Base-by-base conservation (phyloP, 2,797 vertebrate genomes). In the Acrossocheilus fasciatus region DNA sequence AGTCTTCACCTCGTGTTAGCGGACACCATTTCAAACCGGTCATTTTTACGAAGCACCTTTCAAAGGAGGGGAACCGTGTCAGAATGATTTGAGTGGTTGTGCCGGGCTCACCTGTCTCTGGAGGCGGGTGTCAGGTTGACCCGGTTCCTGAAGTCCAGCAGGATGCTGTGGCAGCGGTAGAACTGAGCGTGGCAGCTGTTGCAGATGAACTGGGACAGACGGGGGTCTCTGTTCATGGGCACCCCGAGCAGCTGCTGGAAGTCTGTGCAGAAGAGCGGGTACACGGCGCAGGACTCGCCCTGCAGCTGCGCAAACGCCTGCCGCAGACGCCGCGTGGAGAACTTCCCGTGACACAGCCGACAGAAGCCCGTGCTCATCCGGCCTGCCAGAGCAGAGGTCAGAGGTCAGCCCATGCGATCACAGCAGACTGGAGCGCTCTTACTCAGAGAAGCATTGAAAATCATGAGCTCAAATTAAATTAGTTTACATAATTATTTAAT, bases 121-220 rank as follows among this genome's bases (percentile, higher is more conserved):
- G 45, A 2, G 43, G 34, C 41, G 1, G 97, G 96, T 0, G 95
- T 95, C 0, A 93, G 89, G 30, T 99, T 99, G 74, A 99, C 97
- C 70, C 96, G 94, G 94, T 97, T 97, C 88, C 98, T 96, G 82
- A 99, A 99, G 0, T 96, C 89, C 81, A 93, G 92, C 91, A 99
- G 96, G 88, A 98, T 93, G 86, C 95, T 94, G 92, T 97, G 96
- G 92, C 98, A 99, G 90, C 98, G 98, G 89, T 99, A 99, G 94
- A 99, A 99, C 94, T 98, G 98, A 36, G 96, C 84, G 17, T 98
- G 96, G 92, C 98, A 99, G 91, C 95, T 97, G 95, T 97, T 98
- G 92, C 98, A 99, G 89, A 99, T 94, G 0, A 96, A 99, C 90
- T 96, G 96, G 0, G 98, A 97, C 2, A 99, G 92, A 0, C 92